Evolutionary conservation across 2,113 vertebrate genomes (phyloP), one percentile per base, ranked within the genome.

Genomic region (Malurus melanocephalus): DNA sequence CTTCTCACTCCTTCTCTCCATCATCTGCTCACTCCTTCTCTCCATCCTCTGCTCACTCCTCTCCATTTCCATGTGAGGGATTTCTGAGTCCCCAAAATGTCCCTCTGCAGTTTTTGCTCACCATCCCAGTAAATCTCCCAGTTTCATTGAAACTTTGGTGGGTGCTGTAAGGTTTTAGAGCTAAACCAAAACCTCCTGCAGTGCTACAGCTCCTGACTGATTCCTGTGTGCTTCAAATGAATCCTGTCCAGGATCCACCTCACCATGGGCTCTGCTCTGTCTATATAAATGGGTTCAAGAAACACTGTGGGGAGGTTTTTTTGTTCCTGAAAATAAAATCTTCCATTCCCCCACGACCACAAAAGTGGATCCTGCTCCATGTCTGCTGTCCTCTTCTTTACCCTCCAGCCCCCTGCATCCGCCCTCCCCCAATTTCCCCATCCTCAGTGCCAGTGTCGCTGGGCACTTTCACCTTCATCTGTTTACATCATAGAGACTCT

Each of bases 401-500:
- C 21, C 18, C 52, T 8, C 45, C 55, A 73, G 8, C 23, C 46
- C 42, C 24, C 56, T 62, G 23, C 48, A 12, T 40, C 43, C 30
- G 74, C 43, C 57, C 18, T 59, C 2, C 16, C 20, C 13, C 27
- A 1, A 0, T 59, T 30, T 28, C 60, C 9, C 43, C 2, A 0
- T 21, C 42, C 11, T 4, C 4, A 4, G 16, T 20, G 21, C 73
- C 17, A 3, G 9, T 23, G 28, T 10, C 11, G 2, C 71, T 52
- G 13, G 1, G 27, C 66, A 17, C 56, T 10, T 43, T 69, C 82
- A 33, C 61, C 69, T 76, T 79, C 57, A 1, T 4, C 28, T 92
- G 76, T 91, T 90, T 92, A 60, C 49, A 15, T 88, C 87, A 62
- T 23, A 90, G 89, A 80, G 60, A 11, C 35, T 88, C 76, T 75